These are phyloP conservation scores for Megaleporinus macrocephalus DNA, from an alignment of 2,113 vertebrate genomes.

Conservation along the genomic window DNA sequence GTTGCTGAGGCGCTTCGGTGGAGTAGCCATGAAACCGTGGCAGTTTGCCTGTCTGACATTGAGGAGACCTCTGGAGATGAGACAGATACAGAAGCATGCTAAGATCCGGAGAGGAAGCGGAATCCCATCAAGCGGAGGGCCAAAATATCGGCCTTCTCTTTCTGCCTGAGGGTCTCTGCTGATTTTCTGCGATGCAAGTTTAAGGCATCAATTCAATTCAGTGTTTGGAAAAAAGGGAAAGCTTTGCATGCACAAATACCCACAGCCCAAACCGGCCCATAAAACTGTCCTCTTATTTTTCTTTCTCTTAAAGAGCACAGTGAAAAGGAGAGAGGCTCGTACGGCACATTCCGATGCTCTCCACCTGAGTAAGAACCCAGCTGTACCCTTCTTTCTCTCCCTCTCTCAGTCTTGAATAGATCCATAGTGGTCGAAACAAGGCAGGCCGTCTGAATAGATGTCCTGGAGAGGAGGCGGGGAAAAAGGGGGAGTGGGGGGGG, in stretches of 20 bases:
- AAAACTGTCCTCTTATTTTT: conserved; percentile 30
- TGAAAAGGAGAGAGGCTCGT: conserved; percentile 11
- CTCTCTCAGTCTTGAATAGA: conserved; percentile 70
- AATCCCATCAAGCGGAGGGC: no score
- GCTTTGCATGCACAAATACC: background rate
- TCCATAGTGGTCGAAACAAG: conserved; percentile 70
- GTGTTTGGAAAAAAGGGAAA: background rate
- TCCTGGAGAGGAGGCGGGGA: conserved; percentile 27
- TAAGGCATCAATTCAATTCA: background rate
- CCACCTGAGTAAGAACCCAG: conserved; percentile 71
- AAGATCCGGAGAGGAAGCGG: conserved; percentile 3
- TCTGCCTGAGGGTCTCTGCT: background rate
- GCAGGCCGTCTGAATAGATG: conserved; percentile 64
- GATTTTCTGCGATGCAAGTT: background rate
- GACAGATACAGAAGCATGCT: background rate
- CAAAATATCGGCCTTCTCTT: no score
- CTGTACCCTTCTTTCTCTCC: conserved; percentile 50
- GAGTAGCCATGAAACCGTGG: conserved; percentile 63
- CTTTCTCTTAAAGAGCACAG: conserved; percentile 28
- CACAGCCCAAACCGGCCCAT: conserved; percentile 12
- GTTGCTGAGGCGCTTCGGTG: conserved; percentile 68
- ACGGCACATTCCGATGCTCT: conserved; percentile 60
- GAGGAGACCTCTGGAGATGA: conserved; percentile 31
- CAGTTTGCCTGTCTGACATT: conserved; percentile 27
- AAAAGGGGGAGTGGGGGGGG: conserved; percentile 27